Conservation (phyloP, 2,113 vertebrate genomes). For the Clinocottus analis region DNA sequence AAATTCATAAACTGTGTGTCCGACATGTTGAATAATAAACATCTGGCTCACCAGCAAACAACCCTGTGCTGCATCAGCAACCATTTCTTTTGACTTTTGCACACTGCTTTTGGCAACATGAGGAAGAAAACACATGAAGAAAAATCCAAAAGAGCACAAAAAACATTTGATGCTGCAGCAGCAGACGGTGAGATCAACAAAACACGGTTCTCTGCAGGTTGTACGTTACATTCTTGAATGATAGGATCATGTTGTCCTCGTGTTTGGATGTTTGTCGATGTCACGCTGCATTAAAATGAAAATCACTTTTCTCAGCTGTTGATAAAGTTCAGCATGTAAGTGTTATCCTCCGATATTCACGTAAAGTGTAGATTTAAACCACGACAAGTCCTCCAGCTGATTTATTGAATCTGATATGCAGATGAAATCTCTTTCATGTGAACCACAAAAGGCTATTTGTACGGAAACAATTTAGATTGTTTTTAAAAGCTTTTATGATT, state of each 20-base stretch:
- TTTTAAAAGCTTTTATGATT: background rate
- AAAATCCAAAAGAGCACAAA: slow-evolving; percentile 5
- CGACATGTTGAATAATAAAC: background rate
- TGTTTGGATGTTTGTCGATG: background rate
- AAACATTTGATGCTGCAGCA: too few relatives aligned
- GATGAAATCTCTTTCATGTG: background rate
- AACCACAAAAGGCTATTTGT: background rate
- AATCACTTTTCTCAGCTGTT: background rate
- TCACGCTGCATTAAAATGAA: background rate
- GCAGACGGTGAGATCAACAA: too few relatives aligned
- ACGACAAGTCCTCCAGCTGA: background rate
- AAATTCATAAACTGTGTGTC: background rate
- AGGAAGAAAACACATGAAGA: slow-evolving; percentile 3
- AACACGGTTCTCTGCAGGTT: background rate
- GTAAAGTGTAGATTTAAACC: background rate
- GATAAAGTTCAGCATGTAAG: background rate
- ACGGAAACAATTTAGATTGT: background rate
- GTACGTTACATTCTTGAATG: background rate
- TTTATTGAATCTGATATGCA: background rate
- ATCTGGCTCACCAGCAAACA: background rate
- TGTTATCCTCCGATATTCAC: background rate
- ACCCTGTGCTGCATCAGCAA: too few relatives aligned
- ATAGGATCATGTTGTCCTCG: background rate
- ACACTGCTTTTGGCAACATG: slow-evolving; percentile 59
- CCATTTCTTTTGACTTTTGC: too few relatives aligned